phyloP scores from a whole-genome alignment of 1,140 invertebrate species.

The Steinernema feltiae region DNA sequence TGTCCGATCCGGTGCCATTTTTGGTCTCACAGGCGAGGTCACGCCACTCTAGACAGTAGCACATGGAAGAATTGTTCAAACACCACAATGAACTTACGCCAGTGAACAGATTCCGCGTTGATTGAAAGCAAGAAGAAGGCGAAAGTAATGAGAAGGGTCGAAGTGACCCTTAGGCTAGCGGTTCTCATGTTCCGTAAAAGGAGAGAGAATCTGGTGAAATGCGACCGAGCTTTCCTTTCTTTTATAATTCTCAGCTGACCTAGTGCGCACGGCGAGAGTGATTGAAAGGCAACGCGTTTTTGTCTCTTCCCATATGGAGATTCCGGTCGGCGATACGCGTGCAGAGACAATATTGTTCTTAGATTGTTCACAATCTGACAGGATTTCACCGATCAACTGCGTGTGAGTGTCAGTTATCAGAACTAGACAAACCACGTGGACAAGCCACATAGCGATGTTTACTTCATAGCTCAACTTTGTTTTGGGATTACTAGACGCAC shows the following conservation, averaged over 20 bases:
- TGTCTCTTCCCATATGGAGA: not conserved
- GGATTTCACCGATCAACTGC: not conserved
- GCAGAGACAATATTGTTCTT: conserved; percentile 6
- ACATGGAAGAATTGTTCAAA: too few relatives aligned
- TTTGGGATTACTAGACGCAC: too few relatives aligned
- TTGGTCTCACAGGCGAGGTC: conserved; percentile 39
- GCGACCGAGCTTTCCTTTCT: not conserved
- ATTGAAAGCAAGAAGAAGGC: not conserved
- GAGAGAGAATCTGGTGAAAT: not conserved
- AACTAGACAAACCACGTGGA: too few relatives aligned
- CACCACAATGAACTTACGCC: conserved; percentile 32
- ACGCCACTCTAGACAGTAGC: conserved; percentile 49
- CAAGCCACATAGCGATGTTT: too few relatives aligned
- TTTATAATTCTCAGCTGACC: not conserved
- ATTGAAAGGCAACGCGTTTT: not conserved
- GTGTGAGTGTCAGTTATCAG: too few relatives aligned
- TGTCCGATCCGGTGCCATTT: conserved; percentile 31
- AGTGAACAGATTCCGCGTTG: conserved; percentile 32
- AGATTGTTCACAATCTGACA: not conserved
- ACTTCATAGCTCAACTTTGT: too few relatives aligned
- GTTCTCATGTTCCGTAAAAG: not conserved
- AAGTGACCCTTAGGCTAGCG: not conserved
- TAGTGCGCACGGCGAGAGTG: not conserved
- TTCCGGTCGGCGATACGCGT: not conserved
- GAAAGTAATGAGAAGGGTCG: not conserved